These are phyloP conservation scores for Lontra canadensis DNA, from an alignment of 2,113 vertebrate species.

Conservation along the genomic window DNA sequence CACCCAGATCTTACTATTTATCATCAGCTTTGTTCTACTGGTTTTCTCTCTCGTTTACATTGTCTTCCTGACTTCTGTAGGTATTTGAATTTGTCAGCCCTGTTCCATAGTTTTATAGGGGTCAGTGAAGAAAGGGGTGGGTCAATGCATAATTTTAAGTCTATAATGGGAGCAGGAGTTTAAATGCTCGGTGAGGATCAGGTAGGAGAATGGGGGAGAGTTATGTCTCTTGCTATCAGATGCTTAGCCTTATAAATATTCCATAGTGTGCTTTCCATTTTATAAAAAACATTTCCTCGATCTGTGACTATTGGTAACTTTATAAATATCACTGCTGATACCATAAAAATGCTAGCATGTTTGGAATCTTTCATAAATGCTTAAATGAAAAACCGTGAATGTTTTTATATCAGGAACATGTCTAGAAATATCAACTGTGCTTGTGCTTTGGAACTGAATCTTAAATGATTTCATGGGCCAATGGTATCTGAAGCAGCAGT, in stretches of 20 bases:
- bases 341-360: background rate
- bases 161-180: background rate
- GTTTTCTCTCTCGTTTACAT: background rate
- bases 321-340: background rate
- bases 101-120: background rate
- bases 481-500: background rate
- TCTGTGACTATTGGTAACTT: background rate
- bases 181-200: background rate
- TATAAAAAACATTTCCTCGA: background rate
- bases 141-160: background rate
- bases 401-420: background rate
- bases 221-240: slow-evolving; percentile 4
- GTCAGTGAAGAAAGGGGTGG: background rate
- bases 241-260: background rate
- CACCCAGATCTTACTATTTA: background rate
- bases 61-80: background rate
- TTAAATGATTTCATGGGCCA: background rate
- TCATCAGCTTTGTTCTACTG: background rate
- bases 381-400: background rate
- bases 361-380: background rate
- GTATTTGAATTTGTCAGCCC: background rate
- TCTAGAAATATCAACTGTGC: background rate
- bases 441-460: background rate
- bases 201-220: background rate
- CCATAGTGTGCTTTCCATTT: background rate